Evolutionary conservation across 2,888 invertebrate species (phyloP).

Genomic region (Smittia sp.): DNA sequence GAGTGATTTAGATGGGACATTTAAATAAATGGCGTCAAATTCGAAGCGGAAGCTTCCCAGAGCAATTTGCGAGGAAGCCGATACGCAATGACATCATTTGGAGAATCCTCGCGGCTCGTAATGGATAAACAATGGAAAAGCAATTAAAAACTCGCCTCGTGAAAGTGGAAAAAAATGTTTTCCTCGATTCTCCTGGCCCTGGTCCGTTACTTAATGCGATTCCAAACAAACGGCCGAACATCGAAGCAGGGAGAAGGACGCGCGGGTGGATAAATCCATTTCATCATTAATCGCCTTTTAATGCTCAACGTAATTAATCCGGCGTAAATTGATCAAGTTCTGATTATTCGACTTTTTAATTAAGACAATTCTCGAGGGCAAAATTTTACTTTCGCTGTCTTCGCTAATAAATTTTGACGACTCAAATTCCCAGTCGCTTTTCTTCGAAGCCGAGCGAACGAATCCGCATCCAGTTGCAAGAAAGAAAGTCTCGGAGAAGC

Average conservation of each 20-base stretch:
- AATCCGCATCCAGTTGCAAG: not conserved
- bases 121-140: constrained; percentile 12
- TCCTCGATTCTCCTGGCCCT: not conserved
- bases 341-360: constrained; percentile 7
- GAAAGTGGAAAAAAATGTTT: not conserved
- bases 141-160: constrained; percentile 2
- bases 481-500: not conserved
- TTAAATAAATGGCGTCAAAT: not conserved
- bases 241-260: not conserved
- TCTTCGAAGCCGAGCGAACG: no score
- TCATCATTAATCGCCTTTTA: not conserved
- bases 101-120: not conserved
- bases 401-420: not conserved
- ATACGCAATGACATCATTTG: not conserved
- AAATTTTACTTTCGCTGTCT: not conserved
- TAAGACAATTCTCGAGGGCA: not conserved
- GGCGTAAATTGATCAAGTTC: constrained; percentile 8
- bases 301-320: not conserved
- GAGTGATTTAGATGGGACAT: not conserved
- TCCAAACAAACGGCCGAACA: not conserved
- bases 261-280: not conserved
- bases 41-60: not conserved
- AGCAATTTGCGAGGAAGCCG: not conserved
- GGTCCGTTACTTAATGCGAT: not conserved
- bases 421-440: not conserved